Evolutionary conservation across 2,113 vertebrate species (phyloP).

Genomic region (Albula goreensis): DNA sequence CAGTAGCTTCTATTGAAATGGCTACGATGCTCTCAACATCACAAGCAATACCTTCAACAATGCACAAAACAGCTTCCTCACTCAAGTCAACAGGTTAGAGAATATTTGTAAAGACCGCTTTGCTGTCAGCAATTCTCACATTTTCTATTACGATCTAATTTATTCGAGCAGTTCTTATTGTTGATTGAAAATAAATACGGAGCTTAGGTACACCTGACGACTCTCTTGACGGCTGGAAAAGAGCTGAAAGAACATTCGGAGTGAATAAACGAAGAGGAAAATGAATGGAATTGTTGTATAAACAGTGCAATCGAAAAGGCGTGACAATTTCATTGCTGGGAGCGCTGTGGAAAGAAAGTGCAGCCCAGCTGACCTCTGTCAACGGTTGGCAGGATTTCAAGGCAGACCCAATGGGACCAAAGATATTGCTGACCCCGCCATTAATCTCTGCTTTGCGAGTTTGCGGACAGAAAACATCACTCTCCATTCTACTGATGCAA

Average conservation of each 20-base stretch:
- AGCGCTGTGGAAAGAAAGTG: constrained; percentile 37
- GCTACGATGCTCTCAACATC: neutral
- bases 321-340: constrained; percentile 48
- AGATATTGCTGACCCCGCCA: constrained; percentile 57
- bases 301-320: constrained; percentile 46
- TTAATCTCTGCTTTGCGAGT: constrained; percentile 57
- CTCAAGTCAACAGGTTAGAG: neutral
- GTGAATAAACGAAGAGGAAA: constrained; percentile 6
- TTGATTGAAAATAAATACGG: constrained; percentile 1
- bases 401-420: constrained; percentile 44
- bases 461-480: constrained; percentile 50
- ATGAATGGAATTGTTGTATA: constrained; percentile 41
- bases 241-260: neutral
- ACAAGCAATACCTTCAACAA: neutral
- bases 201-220: neutral
- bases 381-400: constrained; percentile 56
- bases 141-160: neutral
- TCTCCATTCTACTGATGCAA: constrained; percentile 53
- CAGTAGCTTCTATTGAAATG: neutral
- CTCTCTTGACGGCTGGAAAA: neutral
- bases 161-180: neutral
- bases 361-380: constrained; percentile 53
- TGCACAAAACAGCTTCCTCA: neutral
- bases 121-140: neutral
- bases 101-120: neutral